Conservation (phyloP, 2,888 invertebrate species). For the Pristionchus fissidentatus region DNA sequence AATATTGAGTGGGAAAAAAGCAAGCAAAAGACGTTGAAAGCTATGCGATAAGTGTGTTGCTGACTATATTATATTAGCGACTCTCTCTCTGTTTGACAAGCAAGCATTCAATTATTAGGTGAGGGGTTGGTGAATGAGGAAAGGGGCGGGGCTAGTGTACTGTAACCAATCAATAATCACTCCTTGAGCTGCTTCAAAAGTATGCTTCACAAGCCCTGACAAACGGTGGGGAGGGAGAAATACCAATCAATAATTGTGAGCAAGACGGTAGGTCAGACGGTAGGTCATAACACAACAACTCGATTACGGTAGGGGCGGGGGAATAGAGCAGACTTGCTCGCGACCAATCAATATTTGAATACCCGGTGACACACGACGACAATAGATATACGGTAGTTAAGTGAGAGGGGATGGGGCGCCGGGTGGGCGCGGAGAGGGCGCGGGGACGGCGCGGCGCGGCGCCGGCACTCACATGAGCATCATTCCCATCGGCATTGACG, state of each 20-base stretch:
- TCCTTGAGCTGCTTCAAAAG: neutral
- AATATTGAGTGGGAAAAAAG: constrained; percentile 18
- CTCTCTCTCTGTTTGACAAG: neutral
- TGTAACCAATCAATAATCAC: constrained; percentile 19
- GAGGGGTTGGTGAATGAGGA: neutral
- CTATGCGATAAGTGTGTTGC: neutral
- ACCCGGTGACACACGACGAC: constrained; percentile 29
- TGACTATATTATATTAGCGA: neutral
- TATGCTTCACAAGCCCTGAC: neutral
- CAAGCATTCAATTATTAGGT: constrained; percentile 13
- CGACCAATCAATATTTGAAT: constrained; percentile 25
- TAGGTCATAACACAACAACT: no score
- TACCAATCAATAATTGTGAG: constrained; percentile 29
- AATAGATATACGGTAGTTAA: constrained; percentile 32
- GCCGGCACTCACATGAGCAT: constrained; percentile 25
- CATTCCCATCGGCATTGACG: constrained; percentile 39
- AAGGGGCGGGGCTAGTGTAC: neutral
- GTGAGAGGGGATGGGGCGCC: constrained; percentile 7
- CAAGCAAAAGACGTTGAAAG: constrained; percentile 8
- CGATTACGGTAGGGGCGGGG: constrained; percentile 11
- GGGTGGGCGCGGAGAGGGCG: neutral
- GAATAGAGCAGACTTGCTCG: no score
- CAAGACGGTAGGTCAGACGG: neutral
- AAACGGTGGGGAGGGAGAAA: neutral
- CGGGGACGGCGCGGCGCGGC: neutral